Conservation (phyloP, 2,797 vertebrate genomes). For the Syngnathus acus region DNA sequence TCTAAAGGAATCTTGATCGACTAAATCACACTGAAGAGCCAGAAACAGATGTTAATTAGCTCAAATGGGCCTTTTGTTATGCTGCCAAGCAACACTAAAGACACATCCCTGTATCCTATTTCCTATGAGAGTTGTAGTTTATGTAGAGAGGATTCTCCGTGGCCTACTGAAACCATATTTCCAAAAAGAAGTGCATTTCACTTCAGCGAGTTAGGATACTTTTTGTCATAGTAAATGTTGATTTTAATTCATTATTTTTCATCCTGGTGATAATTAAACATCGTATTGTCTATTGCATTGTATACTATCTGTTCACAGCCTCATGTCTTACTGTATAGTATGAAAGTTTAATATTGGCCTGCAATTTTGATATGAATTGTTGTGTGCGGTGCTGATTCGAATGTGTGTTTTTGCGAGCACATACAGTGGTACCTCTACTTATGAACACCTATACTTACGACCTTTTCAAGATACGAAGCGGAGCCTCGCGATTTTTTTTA, state of each 20-base stretch:
- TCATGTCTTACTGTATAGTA: too few species aligned
- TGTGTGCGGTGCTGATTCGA: too few species aligned
- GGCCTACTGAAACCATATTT: background rate
- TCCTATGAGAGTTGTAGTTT: conserved; percentile 14
- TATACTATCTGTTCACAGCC: too few species aligned
- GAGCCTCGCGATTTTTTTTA: too few species aligned
- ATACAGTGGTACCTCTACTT: too few species aligned
- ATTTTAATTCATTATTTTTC: background rate
- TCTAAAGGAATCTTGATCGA: conserved; percentile 58
- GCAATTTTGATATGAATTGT: too few species aligned
- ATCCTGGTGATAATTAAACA: too few species aligned
- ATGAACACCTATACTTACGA: too few species aligned
- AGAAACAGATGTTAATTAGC: conserved; percentile 69
- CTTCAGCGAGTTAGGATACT: background rate
- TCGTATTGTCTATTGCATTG: too few species aligned
- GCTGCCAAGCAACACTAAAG: conserved; percentile 44
- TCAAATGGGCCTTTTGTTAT: conserved; percentile 66
- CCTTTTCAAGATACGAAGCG: too few species aligned
- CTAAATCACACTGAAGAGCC: conserved; percentile 56
- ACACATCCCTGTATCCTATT: conserved; percentile 33
- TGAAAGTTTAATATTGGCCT: too few species aligned
- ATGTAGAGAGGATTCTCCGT: background rate
- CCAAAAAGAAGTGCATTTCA: background rate
- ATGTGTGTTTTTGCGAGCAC: too few species aligned
- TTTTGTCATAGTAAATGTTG: background rate